Base-by-base conservation (phyloP, 1,140 invertebrate species). In the Drosophila hydei region DNA sequence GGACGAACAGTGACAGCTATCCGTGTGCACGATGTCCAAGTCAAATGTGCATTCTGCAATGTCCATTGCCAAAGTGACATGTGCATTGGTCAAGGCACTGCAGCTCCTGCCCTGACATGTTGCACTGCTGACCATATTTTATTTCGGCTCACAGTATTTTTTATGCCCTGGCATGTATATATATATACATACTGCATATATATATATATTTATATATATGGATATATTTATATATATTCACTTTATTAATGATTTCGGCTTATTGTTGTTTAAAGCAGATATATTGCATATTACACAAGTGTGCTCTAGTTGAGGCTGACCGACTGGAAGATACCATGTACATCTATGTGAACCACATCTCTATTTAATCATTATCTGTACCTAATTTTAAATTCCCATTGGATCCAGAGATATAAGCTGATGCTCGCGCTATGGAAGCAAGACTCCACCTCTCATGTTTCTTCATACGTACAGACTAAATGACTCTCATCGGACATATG, bases 91-190 rank as follows among this genome's bases (percentile, higher is more conserved):
- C 64, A 55, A 43, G 33, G 40, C 42, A 62, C 30, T 30, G 54
- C 43, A 21, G 33, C 60, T 42, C 25, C 40, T 56, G 25, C 63
- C 27, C 25, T 81, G 78, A 77, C 78, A 83, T 54, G 65, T 56
- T 75, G 75, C 79, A 75, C 79, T 83, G 63, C 59, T 65, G 75
- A 69, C 71, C 64, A 81, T 83, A 81, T 83, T 81, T 81, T 81
- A 81, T 81, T 75, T 75, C 56, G 19, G 61, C 43, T 59, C 18
- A 18, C 38, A 62, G 52, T 38, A 72, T 69, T 69, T 59, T 30
- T 48, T 61, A 62, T 63, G 36, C 56, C n/a, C 47, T 52, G 48
- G 23, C 18, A 21, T 7, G 0, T 7, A 3, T 5, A 43, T 6
- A 38, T 4, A n/a, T 6, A 38, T 38, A 14, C 12, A n/a, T n/a